Evolutionary conservation across 1,140 invertebrate genomes (phyloP), one percentile per base, ranked within the genome.

Genomic region (Campodea augens): DNA sequence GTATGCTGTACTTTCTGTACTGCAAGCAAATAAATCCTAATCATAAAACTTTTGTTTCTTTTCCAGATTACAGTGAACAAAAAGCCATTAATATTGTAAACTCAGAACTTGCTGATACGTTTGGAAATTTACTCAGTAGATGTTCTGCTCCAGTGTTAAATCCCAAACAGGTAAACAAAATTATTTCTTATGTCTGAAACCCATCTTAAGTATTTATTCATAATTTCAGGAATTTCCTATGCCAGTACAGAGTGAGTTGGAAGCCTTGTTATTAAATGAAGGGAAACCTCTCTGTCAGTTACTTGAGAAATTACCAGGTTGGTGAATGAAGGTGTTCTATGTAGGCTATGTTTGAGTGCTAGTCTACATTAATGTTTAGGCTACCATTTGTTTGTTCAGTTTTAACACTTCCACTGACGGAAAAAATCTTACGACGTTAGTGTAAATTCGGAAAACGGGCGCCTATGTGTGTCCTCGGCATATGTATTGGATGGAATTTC

Each of bases 81-180:
- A 86, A 88, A 62, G 68, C 86, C 38, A 59, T 75, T 18, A 71
- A 78, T 48, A 72, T 82, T 45, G 62, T 93, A 12, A 98, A 98
- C 68, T 68, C 79, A 2, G 91, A 98, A 60, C 63, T 98, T 38
- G 89, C 89, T 2, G 82, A 96, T 59, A 90, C 82, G 3, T 61
- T 96, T 1, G 92, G 91, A 20, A 98, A 98, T 69, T 66, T 98
- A 25, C 66, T 95, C 19, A 82, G 71, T 52, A 71, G 93, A 39
- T 81, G 77, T 56, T 77, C 75, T 49, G 77, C 79, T 24, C 68
- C 67, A 49, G 60, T 73, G 21, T 60, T 98, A 22, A 97, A 97
- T 72, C 77, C 78, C 18, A 55, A 65, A 12, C 74, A 77, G 59
- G 66, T 74, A 51, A n/a, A n/a, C n/a, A n/a, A n/a, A n/a, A n/a